phyloP scores from a whole-genome alignment of 1,140 invertebrate genomes.

The Drosophila sechellia region DNA sequence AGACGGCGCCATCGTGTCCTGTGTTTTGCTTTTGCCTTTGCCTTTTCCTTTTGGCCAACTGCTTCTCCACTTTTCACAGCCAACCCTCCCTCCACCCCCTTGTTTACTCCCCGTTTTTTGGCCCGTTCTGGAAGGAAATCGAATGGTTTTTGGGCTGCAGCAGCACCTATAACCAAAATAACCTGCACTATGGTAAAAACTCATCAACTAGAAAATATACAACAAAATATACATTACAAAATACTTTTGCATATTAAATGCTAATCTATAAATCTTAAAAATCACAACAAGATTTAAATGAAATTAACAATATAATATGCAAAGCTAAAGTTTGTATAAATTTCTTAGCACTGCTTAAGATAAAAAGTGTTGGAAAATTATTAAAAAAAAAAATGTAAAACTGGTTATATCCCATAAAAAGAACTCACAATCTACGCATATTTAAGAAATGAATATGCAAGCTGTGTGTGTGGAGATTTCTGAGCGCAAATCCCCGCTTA shows the following conservation, averaged over 20 bases:
- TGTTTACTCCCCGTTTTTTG: conserved; percentile 11
- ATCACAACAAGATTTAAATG: too few relatives aligned
- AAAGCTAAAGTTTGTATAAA: too few relatives aligned
- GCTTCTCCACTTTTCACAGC: conserved; percentile 10
- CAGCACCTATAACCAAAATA: conserved; percentile 34
- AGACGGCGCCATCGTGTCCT: conserved; percentile 64
- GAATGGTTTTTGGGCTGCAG: conserved; percentile 62
- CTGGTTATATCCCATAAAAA: too few relatives aligned
- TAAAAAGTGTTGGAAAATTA: background rate
- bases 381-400: background rate
- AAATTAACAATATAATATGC: too few relatives aligned
- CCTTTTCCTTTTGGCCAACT: conserved; percentile 28
- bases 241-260: background rate
- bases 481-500: background rate
- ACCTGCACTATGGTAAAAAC: conserved; percentile 36
- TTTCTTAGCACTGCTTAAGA: too few relatives aligned
- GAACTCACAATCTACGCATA: background rate
- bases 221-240: background rate
- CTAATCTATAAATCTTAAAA: too few relatives aligned
- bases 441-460: background rate
- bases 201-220: background rate
- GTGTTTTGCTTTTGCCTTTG: conserved; percentile 21
- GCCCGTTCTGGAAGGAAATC: conserved; percentile 53
- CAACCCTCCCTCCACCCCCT: background rate
- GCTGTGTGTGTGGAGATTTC: background rate